These are phyloP conservation scores for Melozone crissalis DNA, from an alignment of 2,113 vertebrate species.

Conservation along the genomic window DNA sequence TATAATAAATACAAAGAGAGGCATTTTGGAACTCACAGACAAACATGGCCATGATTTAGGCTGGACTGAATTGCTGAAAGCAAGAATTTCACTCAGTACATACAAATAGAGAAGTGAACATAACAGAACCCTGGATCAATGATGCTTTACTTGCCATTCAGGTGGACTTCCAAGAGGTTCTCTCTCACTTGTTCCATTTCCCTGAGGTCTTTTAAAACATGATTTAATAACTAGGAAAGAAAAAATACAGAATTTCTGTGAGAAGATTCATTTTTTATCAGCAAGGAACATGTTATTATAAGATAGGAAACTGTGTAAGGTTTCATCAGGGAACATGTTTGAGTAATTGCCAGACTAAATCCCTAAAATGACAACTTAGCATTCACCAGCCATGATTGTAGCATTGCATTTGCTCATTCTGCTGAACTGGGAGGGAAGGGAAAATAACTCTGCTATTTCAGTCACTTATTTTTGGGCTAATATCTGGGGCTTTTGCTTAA, in stretches of 20 bases:
- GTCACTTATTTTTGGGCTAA: neutral
- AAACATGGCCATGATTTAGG: accelerated
- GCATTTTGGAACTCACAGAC: neutral
- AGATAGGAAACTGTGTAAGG: neutral
- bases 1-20: accelerated
- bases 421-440: neutral
- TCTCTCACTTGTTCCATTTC: constrained; percentile 76
- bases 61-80: neutral
- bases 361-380: neutral
- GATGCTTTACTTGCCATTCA: constrained; percentile 82
- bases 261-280: neutral
- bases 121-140: neutral
- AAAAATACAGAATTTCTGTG: neutral
- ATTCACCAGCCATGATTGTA: neutral
- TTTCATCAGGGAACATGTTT: neutral
- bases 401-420: neutral
- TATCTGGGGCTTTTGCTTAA: neutral
- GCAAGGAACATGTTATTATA: neutral
- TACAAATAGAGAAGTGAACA: accelerated
- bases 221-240: constrained; percentile 80
- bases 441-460: neutral
- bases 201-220: constrained; percentile 83
- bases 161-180: constrained; percentile 87
- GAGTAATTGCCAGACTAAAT: neutral
- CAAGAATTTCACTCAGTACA: neutral